These are phyloP conservation scores for Aphidius gifuensis DNA, from an alignment of 1,140 invertebrate genomes.

Conservation along the genomic window DNA sequence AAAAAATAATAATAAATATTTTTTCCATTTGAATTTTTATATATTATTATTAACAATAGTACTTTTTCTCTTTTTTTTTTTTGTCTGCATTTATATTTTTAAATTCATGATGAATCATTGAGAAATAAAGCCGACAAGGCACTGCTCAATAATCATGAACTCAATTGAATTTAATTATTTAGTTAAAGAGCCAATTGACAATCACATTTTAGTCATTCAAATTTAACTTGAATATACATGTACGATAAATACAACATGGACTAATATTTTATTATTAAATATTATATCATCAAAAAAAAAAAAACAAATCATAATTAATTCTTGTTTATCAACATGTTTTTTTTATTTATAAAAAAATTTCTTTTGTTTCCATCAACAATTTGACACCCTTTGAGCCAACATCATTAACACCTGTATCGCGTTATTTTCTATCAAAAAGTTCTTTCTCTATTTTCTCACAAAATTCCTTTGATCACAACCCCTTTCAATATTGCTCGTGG, in stretches of 20 bases:
- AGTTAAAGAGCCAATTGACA: background rate
- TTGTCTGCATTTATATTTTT: too few species aligned
- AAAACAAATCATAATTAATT: background rate
- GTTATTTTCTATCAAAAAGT: conserved; percentile 1
- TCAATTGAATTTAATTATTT: conserved; percentile 14
- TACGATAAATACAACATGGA: background rate
- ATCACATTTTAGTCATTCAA: background rate
- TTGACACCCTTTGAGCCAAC: conserved; percentile 29
- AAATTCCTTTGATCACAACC: conserved; percentile 31
- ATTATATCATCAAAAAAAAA: too few species aligned
- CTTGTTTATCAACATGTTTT: background rate
- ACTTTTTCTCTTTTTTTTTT: too few species aligned
- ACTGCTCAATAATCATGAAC: background rate
- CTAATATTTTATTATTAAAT: background rate
- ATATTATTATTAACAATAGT: too few species aligned
- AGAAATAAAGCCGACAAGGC: too few species aligned
- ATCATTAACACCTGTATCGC: conserved; percentile 35
- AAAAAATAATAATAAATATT: too few species aligned
- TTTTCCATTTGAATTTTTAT: too few species aligned
- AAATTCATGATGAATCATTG: too few species aligned
- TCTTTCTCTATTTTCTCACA: background rate
- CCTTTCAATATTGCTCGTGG: conserved; percentile 20
- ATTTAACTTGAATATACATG: too few species aligned
- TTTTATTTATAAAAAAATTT: background rate
- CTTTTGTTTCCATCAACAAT: background rate